These are phyloP conservation scores for Eupleurogrammus muticus DNA, from an alignment of 2,797 vertebrate species.

Conservation along the genomic window DNA sequence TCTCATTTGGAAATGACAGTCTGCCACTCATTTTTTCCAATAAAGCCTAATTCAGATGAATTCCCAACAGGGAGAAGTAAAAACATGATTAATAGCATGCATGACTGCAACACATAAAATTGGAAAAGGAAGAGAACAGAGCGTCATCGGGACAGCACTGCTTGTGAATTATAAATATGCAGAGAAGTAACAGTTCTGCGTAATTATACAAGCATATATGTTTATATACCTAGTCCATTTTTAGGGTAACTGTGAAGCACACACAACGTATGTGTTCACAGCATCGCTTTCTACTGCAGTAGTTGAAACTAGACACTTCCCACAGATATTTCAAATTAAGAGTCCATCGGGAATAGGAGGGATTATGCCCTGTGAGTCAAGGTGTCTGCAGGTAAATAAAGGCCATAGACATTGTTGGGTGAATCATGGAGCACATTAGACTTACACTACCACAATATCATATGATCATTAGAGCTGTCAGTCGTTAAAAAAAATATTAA, in stretches of 20 bases:
- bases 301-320: neutral
- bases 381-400: neutral
- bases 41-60: conserved; percentile 69
- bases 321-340: conserved; percentile 15
- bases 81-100: conserved; percentile 59
- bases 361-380: neutral
- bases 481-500: no score
- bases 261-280: conserved; percentile 4
- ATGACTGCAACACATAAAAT: conserved; percentile 48
- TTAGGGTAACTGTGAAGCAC: neutral
- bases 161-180: conserved; percentile 18
- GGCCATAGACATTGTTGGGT: neutral
- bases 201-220: conserved; percentile 14
- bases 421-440: neutral
- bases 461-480: no score
- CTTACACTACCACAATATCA: neutral
- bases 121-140: conserved; percentile 16
- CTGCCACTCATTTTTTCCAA: conserved; percentile 62
- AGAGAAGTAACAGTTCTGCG: neutral
- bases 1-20: conserved; percentile 61
- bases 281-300: neutral
- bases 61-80: conserved; percentile 40
- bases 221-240: neutral
- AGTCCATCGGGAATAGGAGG: neutral
- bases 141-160: conserved; percentile 15